Conservation (phyloP, 2,797 vertebrate genomes). For the Ctenosaura bakeri region DNA sequence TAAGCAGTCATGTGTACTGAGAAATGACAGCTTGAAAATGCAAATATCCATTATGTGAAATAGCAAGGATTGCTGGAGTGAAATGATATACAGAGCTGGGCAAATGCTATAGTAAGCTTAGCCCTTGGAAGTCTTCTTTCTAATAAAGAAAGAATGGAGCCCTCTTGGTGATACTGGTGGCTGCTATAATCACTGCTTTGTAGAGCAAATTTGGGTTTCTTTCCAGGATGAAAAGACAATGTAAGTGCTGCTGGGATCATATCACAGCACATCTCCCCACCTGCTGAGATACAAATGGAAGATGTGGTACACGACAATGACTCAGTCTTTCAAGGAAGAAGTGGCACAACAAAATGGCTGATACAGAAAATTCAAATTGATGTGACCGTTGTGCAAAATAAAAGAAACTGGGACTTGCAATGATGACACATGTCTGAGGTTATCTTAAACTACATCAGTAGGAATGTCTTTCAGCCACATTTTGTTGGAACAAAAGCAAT, state of each 20-base stretch:
- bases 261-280: neutral
- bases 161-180: neutral
- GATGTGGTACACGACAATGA: neutral
- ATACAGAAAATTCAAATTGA: constrained; percentile 25
- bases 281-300: constrained; percentile 21
- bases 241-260: neutral
- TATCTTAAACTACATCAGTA: neutral
- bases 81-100: neutral
- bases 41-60: constrained; percentile 43
- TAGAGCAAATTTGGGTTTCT: neutral
- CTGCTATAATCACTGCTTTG: neutral
- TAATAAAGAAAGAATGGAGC: neutral
- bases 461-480: neutral
- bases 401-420: neutral
- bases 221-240: constrained; percentile 6
- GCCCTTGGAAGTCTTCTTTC: constrained; percentile 25
- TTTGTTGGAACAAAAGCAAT: too few relatives aligned
- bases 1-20: constrained; percentile 39
- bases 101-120: constrained; percentile 5
- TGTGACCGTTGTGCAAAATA: neutral
- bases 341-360: neutral
- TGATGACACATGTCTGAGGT: neutral
- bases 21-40: constrained; percentile 47
- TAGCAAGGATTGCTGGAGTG: constrained; percentile 20
- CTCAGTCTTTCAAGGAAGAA: neutral